Conservation (phyloP, 2,797 vertebrate genomes). For the Malurus leucopterus region DNA sequence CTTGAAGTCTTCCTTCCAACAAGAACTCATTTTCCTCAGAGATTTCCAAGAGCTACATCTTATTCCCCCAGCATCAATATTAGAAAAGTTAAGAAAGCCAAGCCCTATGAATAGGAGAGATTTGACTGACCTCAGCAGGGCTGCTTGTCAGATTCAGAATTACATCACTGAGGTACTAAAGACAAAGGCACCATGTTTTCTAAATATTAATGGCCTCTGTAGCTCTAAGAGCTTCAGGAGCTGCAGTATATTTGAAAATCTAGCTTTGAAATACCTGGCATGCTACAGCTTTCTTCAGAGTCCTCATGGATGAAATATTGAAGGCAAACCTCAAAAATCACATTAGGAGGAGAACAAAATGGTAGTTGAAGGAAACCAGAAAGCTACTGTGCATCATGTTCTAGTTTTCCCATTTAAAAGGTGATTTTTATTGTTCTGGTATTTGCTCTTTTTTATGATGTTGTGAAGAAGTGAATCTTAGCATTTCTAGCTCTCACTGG, state of each 20-base stretch:
- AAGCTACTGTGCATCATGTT: not conserved
- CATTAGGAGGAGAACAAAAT: not conserved
- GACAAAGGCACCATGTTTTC: not conserved
- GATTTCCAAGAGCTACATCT: not conserved
- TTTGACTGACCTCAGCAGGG: not conserved
- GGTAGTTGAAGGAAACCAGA: not conserved
- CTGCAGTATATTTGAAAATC: not conserved
- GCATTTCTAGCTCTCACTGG: not conserved
- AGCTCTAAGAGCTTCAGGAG: not conserved
- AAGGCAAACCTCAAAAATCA: not conserved
- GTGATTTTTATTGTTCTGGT: not conserved
- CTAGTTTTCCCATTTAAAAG: not conserved
- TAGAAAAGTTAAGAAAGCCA: not conserved
- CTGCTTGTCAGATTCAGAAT: not conserved
- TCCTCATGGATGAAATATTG: not conserved
- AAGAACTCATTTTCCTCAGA: not conserved
- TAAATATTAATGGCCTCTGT: not conserved
- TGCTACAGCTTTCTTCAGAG: not conserved
- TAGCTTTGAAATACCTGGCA: not conserved
- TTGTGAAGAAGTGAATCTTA: not conserved
- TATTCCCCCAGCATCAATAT: not conserved
- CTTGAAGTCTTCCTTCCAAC: not conserved
- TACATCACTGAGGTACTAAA: not conserved
- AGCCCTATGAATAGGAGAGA: not conserved
- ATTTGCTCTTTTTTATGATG: not conserved